Evolutionary conservation across 2,797 vertebrate genomes (phyloP), one percentile per base, ranked within the genome.

Genomic region (Sylvilagus floridanus): DNA sequence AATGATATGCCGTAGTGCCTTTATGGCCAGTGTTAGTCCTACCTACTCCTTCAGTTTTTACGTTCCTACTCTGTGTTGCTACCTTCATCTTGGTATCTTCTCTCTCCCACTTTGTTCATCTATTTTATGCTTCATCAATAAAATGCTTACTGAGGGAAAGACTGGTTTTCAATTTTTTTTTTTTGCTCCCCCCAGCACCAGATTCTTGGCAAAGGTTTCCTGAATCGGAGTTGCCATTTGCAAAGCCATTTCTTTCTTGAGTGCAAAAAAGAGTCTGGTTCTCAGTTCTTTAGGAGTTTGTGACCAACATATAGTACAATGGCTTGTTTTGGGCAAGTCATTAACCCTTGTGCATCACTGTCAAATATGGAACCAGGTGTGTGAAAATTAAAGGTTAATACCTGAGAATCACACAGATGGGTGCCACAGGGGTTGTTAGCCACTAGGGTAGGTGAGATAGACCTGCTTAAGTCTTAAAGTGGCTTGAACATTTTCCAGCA

Each of bases 51-150:
- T 81, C 42, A 83, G 60, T 63, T 83, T 90, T 85, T 79, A 91
- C 42, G 47, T 96, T 90, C 87, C 90, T 54, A 63, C 71, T 91
- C 42, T 95, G 37, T 96, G 84, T 96, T 95, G 71, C 57, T 81
- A 76, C 71, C 78, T 92, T 89, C 77, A 84, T 91, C 93, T 94
- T 82, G 93, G 28, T 60, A 84, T 94, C 73, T 83, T 93, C 35
- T 94, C 91, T 92, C 63, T 93, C 86, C 88, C 69, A 76, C 42
- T 90, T 96, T 96, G 96, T 97, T 97, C 93, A 96, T 66, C 84
- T 87, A 77, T 83, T 94, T 96, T 90, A 94, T 84, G 95, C 93
- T 96, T 96, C 94, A 95, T 94, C 93, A 97, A 97, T 97, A 97
- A 97, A 97, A 94, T 95, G 90, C 83, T 96, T 95, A 92, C 77